phyloP scores from a whole-genome alignment of 2,888 invertebrate species.

The Pimpla rufipes region DNA sequence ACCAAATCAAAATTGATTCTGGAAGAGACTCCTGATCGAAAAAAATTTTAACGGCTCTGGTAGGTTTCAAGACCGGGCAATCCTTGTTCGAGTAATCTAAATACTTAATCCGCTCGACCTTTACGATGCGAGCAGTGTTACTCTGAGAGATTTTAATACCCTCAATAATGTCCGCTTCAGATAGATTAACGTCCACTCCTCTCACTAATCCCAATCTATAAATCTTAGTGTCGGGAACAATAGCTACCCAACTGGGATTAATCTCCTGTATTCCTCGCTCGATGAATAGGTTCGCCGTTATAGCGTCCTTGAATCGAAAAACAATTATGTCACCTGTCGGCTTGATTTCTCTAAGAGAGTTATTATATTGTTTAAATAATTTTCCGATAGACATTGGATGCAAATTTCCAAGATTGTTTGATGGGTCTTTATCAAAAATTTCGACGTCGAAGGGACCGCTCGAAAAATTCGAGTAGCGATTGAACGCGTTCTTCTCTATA shows the following conservation, averaged over 20 bases:
- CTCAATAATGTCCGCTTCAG: too few species aligned
- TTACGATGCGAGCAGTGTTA: too few species aligned
- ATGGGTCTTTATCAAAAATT: not conserved
- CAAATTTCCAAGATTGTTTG: not conserved
- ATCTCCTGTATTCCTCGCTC: not conserved
- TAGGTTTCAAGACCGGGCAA: not conserved
- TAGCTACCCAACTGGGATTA: not conserved
- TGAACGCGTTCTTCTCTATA: not conserved
- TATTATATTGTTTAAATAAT: too few species aligned
- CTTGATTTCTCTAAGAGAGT: too few species aligned
- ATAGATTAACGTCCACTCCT: not conserved
- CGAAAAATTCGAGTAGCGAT: not conserved
- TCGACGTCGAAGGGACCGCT: not conserved
- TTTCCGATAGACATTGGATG: too few species aligned
- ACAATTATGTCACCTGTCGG: not conserved
- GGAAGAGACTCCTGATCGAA: too few species aligned
- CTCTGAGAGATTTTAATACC: not conserved
- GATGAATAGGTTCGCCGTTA: too few species aligned
- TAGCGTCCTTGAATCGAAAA: not conserved
- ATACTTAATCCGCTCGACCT: not conserved
- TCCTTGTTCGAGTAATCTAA: not conserved
- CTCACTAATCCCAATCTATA: too few species aligned
- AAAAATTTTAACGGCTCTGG: not conserved
- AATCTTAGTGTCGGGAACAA: not conserved
- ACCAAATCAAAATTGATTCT: not conserved